Percentiles rank a stretch among this genome's conserved stretches.
These are phyloP conservation scores for Charadrius vociferus DNA, from an alignment of 2,113 vertebrate species.

Conservation along the genomic window DNA sequence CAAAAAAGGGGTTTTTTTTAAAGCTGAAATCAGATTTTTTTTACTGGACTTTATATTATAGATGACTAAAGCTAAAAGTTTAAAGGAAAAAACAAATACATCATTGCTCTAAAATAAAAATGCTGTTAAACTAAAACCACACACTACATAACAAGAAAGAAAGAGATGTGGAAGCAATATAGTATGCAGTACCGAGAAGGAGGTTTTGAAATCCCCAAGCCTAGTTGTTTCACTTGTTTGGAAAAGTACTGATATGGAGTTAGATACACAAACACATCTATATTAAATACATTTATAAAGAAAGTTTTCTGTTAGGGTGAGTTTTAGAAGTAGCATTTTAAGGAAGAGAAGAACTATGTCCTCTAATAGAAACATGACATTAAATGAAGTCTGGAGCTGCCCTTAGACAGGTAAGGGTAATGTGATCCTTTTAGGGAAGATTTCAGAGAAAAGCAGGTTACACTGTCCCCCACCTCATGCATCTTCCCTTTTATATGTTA, in stretches of 20 bases:
- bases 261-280: neutral
- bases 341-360: neutral
- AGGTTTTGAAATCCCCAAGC: neutral
- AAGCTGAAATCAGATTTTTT: neutral
- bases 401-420: neutral
- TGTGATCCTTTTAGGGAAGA: neutral
- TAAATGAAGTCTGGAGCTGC: neutral
- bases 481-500: neutral
- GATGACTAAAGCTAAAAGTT: neutral
- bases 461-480: neutral
- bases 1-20: neutral
- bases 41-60: neutral
- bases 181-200: neutral
- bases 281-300: neutral
- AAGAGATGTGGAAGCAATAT: neutral
- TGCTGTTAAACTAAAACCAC: neutral
- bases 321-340: neutral
- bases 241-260: neutral
- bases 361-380: neutral
- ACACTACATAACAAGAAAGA: neutral
- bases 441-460: neutral
- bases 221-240: neutral
- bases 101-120: neutral
- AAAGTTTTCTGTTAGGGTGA: neutral
- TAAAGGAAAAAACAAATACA: neutral